A percentile compares a stretch with the other conserved stretches of the same genome.
These are phyloP conservation scores for Tridacna crocea DNA, from an alignment of 2,888 invertebrate species.

Conservation along the genomic window DNA sequence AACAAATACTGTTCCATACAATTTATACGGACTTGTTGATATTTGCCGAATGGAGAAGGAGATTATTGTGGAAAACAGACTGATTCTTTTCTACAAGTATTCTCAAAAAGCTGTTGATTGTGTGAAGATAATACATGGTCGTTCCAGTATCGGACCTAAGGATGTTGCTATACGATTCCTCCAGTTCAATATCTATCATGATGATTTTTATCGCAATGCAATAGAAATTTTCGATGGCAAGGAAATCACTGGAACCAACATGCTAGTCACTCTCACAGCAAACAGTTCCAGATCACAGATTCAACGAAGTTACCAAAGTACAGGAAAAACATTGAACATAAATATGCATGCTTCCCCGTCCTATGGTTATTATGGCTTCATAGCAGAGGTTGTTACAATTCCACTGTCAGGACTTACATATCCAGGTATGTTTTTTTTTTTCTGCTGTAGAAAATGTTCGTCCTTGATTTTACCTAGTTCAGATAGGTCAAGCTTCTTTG, in stretches of 20 bases:
- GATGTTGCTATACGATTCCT: slow-evolving; percentile 91
- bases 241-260: slow-evolving; percentile 88
- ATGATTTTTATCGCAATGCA: slow-evolving; percentile 88
- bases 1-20: slow-evolving; percentile 90
- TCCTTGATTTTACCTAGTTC: no score
- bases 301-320: slow-evolving; percentile 71
- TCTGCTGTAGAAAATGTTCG: no score
- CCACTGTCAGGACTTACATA: slow-evolving; percentile 86
- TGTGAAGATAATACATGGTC: slow-evolving; percentile 95
- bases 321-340: slow-evolving; percentile 88
- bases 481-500: no score
- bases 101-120: slow-evolving; percentile 98
- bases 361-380: slow-evolving; percentile 95
- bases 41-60: slow-evolving; percentile 98
- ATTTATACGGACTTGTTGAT: slow-evolving; percentile 96
- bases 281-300: slow-evolving; percentile 71
- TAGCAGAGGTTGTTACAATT: slow-evolving; percentile 97
- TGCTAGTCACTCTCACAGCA: slow-evolving; percentile 69
- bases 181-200: slow-evolving; percentile 82
- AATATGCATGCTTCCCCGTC: slow-evolving; percentile 97
- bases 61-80: slow-evolving; percentile 94
- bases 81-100: slow-evolving; percentile 97
- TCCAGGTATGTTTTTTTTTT: slow-evolving; percentile 69
- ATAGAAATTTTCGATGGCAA: slow-evolving; percentile 96
- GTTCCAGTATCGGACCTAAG: slow-evolving; percentile 90